A percentile compares a stretch with the other conserved stretches of the same genome.
phyloP scores from a whole-genome alignment of 1,140 invertebrate genomes.

The Lasioglossum baleicum region DNA sequence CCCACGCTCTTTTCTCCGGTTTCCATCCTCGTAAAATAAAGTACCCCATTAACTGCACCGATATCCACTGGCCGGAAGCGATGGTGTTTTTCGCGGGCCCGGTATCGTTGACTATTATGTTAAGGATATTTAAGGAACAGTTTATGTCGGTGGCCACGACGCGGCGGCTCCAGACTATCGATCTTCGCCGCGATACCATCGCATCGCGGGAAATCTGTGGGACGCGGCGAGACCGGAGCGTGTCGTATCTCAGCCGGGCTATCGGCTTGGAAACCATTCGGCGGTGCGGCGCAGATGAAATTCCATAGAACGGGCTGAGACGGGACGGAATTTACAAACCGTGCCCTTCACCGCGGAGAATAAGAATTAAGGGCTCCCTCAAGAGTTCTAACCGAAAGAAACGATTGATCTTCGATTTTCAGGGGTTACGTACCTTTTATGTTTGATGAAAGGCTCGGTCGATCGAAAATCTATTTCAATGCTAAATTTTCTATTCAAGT shows the following conservation, averaged over 20 bases:
- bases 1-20: too few relatives aligned
- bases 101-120: conserved; percentile 33
- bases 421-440: too few relatives aligned
- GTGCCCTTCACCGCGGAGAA: conserved; percentile 30
- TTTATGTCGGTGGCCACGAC: neutral
- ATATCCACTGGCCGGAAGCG: conserved; percentile 22
- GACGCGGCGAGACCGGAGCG: neutral
- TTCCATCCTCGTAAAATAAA: conserved; percentile 27
- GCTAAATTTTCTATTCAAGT: too few relatives aligned
- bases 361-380: conserved; percentile 44
- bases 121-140: conserved; percentile 22
- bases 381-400: too few relatives aligned
- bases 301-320: neutral
- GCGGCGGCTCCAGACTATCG: neutral
- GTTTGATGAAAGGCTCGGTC: too few relatives aligned
- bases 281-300: neutral
- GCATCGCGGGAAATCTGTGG: conserved; percentile 1
- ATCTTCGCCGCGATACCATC: neutral
- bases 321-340: conserved; percentile 23
- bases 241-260: conserved; percentile 13
- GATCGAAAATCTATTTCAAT: too few relatives aligned
- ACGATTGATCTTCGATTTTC: too few relatives aligned
- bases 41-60: conserved; percentile 48
- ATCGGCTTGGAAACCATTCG: neutral
- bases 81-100: conserved; percentile 15